Percentiles rank a stretch among this genome's conserved stretches.
These are phyloP conservation scores for Pipra filicauda DNA, from an alignment of 2,113 vertebrate genomes.

Conservation along the genomic window DNA sequence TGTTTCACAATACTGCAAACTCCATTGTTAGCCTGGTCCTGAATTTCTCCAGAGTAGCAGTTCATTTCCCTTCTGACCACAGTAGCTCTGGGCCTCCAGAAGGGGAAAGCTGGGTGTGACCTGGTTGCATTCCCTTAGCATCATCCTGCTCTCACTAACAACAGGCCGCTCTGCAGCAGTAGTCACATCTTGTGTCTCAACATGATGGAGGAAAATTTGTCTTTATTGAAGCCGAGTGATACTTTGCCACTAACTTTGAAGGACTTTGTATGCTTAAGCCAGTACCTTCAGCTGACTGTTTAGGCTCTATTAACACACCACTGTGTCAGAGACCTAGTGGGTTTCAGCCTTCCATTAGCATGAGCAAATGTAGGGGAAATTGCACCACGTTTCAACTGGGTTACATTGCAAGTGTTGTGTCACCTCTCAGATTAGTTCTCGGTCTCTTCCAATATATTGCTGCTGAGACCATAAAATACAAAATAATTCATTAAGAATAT, in stretches of 20 bases:
- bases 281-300: background rate
- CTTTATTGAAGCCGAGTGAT: background rate
- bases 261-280: background rate
- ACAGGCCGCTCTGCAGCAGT: background rate
- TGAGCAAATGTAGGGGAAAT: background rate
- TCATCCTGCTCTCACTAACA: background rate
- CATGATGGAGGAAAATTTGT: background rate
- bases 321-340: background rate
- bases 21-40: background rate
- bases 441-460: background rate
- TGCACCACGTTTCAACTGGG: accelerated
- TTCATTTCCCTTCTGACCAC: background rate
- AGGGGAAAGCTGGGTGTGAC: background rate
- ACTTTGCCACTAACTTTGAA: background rate
- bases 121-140: background rate
- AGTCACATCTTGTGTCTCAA: accelerated
- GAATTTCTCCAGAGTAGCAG: background rate
- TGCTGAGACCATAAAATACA: background rate
- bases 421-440: background rate
- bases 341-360: background rate
- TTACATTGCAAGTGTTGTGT: accelerated
- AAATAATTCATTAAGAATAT: background rate
- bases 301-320: background rate
- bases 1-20: background rate
- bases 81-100: background rate